phyloP scores from a whole-genome alignment of 2,888 invertebrate genomes.

The Eumerus sabulonum region DNA sequence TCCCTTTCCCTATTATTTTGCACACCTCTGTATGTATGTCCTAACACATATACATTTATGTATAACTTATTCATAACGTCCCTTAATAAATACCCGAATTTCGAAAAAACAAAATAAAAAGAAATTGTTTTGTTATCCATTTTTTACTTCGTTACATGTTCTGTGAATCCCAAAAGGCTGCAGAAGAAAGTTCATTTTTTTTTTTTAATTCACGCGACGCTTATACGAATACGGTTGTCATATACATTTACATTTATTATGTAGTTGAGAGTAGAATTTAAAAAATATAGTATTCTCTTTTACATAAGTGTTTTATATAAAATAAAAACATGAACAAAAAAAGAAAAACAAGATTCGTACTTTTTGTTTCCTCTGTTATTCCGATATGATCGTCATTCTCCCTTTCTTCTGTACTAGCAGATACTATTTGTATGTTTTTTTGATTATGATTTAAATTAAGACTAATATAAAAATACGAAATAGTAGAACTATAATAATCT shows the following conservation, averaged over 20 bases:
- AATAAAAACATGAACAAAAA: conserved; percentile 40
- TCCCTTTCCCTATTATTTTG: no score
- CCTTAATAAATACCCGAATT: no score
- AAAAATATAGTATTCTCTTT: conserved; percentile 42
- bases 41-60: no score
- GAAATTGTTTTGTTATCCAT: no score
- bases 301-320: conserved; percentile 24
- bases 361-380: conserved; percentile 31
- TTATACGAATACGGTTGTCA: no score
- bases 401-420: conserved; percentile 24
- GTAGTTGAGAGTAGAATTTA: conserved; percentile 49
- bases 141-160: conserved; percentile 5
- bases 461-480: conserved; percentile 10
- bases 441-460: conserved; percentile 16
- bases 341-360: background rate
- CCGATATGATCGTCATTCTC: conserved; percentile 61
- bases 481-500: conserved; percentile 2
- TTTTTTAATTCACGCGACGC: no score
- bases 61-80: no score
- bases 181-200: conserved; percentile 62
- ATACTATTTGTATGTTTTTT: background rate
- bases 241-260: background rate
- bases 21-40: no score
- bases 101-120: no score
- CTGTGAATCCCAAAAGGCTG: conserved; percentile 37